Evolutionary conservation across 2,113 vertebrate genomes (phyloP).

Genomic region (Lontra canadensis): DNA sequence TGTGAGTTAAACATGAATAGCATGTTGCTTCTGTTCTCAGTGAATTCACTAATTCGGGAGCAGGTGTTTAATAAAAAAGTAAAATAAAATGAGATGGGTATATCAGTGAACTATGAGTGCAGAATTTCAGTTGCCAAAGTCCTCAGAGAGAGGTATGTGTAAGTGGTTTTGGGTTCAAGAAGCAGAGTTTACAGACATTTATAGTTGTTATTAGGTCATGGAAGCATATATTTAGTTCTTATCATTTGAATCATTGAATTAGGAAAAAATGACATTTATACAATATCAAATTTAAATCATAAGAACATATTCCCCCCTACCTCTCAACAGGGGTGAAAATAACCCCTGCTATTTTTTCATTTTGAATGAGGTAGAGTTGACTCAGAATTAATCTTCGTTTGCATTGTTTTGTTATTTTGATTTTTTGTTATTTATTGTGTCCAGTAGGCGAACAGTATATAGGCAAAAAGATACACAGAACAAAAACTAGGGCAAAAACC

Average conservation of each 20-base stretch:
- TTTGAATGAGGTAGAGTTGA: background rate
- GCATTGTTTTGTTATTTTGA: conserved; percentile 14
- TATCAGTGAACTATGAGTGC: background rate
- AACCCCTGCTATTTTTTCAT: background rate
- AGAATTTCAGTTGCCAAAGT: background rate
- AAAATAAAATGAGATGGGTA: background rate
- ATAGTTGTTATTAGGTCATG: background rate
- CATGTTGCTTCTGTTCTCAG: background rate
- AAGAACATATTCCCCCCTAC: background rate
- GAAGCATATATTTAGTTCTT: conserved; percentile 31
- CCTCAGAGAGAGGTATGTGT: background rate
- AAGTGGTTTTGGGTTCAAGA: conserved; percentile 8
- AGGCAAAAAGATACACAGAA: background rate
- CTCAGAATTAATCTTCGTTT: background rate
- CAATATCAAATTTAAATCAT: background rate
- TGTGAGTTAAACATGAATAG: background rate
- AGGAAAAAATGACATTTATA: background rate
- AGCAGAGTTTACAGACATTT: background rate
- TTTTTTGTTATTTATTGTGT: background rate
- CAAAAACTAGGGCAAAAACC: background rate
- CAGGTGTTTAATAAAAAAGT: background rate
- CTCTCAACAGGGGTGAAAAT: background rate
- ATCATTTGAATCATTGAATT: background rate
- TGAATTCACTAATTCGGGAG: background rate
- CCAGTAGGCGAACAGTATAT: background rate